Base-by-base conservation (phyloP, 2,797 vertebrate species). In the Bradypodion ventrale region DNA sequence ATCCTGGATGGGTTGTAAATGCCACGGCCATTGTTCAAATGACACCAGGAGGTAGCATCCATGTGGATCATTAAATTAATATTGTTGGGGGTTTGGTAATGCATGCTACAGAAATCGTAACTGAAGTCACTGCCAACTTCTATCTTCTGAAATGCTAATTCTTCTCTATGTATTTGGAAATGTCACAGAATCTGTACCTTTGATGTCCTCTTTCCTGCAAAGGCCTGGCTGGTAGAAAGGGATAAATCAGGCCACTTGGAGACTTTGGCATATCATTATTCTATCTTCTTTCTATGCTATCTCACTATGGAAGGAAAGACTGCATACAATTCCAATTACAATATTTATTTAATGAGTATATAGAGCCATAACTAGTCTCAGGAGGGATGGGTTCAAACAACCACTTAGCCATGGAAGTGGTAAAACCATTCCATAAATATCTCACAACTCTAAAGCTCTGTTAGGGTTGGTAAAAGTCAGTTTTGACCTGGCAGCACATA, bases 31-130 rank as follows among this genome's bases (percentile, higher is more conserved):
- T 85, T 74, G 37, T 65, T 85, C 44, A 52, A 79, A 29, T 65
- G 60, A 74, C 19, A 52, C 32, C 44, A 74, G 46, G 59, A 79
- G 59, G 21, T 49, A 29, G 25, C 2, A 44, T 85, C 77, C 77
- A 66, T 66, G 60, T 66, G 44, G 35, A 35, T 66, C 59, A 74
- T 52, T 85, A 79, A 85, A 56, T 52, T 63, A 52, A 74, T 32
- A 21, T 25, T 65, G 35, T 74, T 56, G n/a, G 19, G 19, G 69
- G 35, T 21, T 65, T 79, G 83, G 29, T 35, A 73, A 65, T 66
- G 35, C 13, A 15, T 25, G n/a, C 29, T 68, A 42, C 73, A 69
- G 32, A 76, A 74, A 74, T 85, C 35, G 32, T 40, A 63, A 74
- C 12, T 44, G 35, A 23, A 84, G 32, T 49, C 46, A 65, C n/a